Base-by-base conservation (phyloP, 2,797 vertebrate genomes). In the Psittacula echo region DNA sequence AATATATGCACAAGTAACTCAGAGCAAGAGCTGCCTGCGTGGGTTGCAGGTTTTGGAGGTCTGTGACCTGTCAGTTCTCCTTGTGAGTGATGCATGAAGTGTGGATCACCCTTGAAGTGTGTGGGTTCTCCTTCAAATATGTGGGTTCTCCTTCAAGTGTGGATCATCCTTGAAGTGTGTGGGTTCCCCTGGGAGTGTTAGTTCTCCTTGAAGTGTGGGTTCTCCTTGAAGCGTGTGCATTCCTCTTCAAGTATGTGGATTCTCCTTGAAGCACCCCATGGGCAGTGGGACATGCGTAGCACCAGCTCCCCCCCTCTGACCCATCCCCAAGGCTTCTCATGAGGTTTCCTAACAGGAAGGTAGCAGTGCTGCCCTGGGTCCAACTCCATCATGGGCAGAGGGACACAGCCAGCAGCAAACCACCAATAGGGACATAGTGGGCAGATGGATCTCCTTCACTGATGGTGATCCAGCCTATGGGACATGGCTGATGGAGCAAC, bases 391-490 rank as follows among this genome's bases (percentile, higher is more conserved):
- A 39, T 22, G 30, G 41, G 37, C 58, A 78, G 41, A 58, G 30
- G 21, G 61, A 19, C 20, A 7, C 9, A 48, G 45, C 13, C 0
- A 1, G 30, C 1, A 2, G 13, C 39, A 48, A 73, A 34, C 16
- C 50, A 21, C 11, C 24, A 14, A 2, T 1, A 2, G 39, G 24
- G 26, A 27, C 2, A 1, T 19, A 47, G 17, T 26, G 60, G 50
- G 8, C 34, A 72, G 54, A 34, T 42, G 17, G 26, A 34, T 53
- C 34, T 74, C 22, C 3, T 32, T 27, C 45, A 32, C 9, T 22
- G 4, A 0, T 4, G 29, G 1, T 41, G 44, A 13, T 37, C 41
- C 61, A 64, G 11, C 13, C 56, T 23, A 0, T 22, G 76, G 60
- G 22, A 53, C 9, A 0, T 7, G 11, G 44, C 20, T 54, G 34